Evolutionary conservation across 2,797 vertebrate genomes (phyloP), one percentile per base, ranked within the genome.

Genomic region (Columba guinea): DNA sequence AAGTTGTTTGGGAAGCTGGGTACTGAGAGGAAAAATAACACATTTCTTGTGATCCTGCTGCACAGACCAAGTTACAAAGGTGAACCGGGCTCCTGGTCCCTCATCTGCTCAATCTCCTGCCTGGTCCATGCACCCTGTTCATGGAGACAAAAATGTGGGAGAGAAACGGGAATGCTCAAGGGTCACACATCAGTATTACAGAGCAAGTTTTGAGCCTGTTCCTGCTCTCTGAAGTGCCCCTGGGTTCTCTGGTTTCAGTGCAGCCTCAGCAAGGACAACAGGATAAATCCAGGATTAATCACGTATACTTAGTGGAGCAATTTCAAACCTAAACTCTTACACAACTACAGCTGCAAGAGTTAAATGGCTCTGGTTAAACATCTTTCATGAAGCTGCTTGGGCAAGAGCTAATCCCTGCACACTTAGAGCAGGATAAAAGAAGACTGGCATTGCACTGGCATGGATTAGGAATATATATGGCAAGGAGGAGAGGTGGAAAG

Each of bases 391-490:
- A 71, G 30, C 12, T 71, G 44, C n/a, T 44, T 52, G 18, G 41
- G n/a, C 11, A 84, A 68, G 7, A 82, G 20, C 11, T 44, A 44
- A 79, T 30, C 58, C 19, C 55, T 62, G 32, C 9, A 62, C 60
- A 28, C 10, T 39, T 49, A 32, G 9, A 46, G 15, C 7, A 55
- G 34, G 22, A 58, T 32, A 58, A 37, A 60, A 77, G 24, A 70
- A 8, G 7, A 59, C 30, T 86, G 64, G 5, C 8, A 15, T 51
- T 39, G 11, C 35, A 9, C 24, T 53, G 27, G 1, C 7, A 7
- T 55, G 39, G 39, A 59, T 65, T 76, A 34, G 1, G 3, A 41
- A 71, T 26, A n/a, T 3, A 18, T 27, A 26, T 0, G 0, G 28
- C 9, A 8, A 62, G 39, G 39, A 71, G 8, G 7, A 75, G 32